Conservation (phyloP, 2,113 vertebrate species). For the Puffinus mauretanicus region DNA sequence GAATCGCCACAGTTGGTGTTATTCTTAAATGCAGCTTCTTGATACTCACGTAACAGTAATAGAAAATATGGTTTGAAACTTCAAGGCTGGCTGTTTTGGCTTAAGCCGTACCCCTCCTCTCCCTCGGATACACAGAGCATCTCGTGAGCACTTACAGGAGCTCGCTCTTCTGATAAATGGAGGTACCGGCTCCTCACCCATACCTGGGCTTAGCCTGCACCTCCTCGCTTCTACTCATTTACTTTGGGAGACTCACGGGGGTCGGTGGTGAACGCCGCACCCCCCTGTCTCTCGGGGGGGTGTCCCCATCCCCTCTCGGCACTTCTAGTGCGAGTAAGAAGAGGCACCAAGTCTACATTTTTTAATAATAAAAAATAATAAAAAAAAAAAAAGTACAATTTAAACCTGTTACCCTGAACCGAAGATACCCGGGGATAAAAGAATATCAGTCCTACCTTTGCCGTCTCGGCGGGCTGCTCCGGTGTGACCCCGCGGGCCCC, state of each 20-base stretch:
- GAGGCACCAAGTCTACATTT: accelerated
- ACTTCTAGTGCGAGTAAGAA: accelerated
- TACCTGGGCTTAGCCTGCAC: not conserved
- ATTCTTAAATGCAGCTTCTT: not conserved
- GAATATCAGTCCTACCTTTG: not conserved
- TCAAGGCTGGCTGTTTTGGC: not conserved
- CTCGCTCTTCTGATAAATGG: accelerated
- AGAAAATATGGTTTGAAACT: accelerated
- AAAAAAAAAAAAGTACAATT: accelerated
- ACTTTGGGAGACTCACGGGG: accelerated
- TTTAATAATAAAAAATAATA: no score
- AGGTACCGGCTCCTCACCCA: accelerated
- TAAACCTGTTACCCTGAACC: accelerated
- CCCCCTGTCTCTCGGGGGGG: not conserved
- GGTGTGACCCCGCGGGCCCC: not conserved
- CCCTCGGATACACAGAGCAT: accelerated
- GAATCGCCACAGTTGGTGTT: accelerated
- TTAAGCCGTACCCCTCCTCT: not conserved
- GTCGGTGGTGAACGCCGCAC: accelerated
- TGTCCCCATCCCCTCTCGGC: not conserved
- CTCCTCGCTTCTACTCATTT: accelerated
- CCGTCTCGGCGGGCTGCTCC: accelerated
- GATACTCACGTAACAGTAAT: accelerated
- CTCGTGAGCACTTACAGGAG: accelerated
- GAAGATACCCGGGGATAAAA: accelerated